Conservation (phyloP, 2,797 vertebrate genomes). For the Zalophus californianus region DNA sequence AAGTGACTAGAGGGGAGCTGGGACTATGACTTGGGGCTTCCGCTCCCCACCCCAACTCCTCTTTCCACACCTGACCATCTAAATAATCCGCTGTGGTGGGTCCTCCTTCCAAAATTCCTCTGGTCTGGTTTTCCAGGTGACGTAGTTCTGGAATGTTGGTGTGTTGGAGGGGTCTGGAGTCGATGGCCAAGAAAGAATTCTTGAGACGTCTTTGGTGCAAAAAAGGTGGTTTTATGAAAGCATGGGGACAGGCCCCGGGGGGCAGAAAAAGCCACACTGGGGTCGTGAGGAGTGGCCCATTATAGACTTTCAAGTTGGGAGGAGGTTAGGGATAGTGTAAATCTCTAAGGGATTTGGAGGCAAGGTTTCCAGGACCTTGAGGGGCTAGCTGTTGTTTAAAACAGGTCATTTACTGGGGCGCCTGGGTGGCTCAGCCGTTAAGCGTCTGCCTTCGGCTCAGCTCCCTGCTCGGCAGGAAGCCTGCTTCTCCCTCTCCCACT, state of each 20-base stretch:
- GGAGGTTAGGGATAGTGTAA: not conserved
- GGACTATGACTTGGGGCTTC: not conserved
- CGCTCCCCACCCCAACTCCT: not conserved
- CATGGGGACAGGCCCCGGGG: not conserved
- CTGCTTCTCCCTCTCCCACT: no score
- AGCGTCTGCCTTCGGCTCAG: no score
- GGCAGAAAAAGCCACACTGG: not conserved
- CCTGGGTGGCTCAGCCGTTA: no score
- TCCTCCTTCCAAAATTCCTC: not conserved
- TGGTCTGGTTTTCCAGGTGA: not conserved
- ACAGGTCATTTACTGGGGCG: not conserved
- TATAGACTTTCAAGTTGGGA: not conserved
- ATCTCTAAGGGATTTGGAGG: not conserved
- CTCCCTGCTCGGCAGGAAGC: no score
- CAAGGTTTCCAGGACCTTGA: not conserved
- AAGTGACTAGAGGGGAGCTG: not conserved
- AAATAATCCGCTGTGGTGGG: not conserved
- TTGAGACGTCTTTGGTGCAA: not conserved
- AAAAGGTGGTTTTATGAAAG: not conserved
- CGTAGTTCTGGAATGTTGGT: not conserved
- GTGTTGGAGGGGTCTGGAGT: not conserved
- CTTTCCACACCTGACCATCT: not conserved
- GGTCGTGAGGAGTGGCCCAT: not conserved
- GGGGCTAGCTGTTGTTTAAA: not conserved
- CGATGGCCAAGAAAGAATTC: not conserved